These are phyloP conservation scores for Brachionus asplanchnoidis DNA, from an alignment of 1,140 invertebrate species.

Conservation along the genomic window DNA sequence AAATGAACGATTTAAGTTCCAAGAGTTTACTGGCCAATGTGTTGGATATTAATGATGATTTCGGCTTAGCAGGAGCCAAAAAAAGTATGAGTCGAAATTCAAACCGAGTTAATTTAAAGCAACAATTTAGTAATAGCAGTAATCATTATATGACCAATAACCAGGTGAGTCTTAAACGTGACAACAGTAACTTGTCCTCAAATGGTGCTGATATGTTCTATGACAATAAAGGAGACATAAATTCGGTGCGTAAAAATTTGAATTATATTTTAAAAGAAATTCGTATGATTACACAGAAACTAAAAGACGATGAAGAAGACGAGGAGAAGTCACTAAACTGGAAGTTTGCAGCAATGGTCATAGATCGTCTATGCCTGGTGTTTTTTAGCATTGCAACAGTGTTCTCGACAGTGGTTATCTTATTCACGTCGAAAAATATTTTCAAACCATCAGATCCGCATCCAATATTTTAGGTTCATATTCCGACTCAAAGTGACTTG, in stretches of 20 bases:
- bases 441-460: conserved; percentile 35
- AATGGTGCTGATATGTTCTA: conserved; percentile 19
- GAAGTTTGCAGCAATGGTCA: conserved; percentile 99
- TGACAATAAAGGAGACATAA: conserved; percentile 39
- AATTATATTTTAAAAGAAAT: conserved; percentile 90
- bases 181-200: conserved; percentile 26
- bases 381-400: conserved; percentile 95
- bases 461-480: conserved; percentile 59
- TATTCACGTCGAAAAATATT: conserved; percentile 71
- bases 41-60: conserved; percentile 27
- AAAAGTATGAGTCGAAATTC: not conserved
- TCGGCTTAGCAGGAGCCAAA: not conserved
- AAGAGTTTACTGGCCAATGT: conserved; percentile 40
- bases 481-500: not conserved
- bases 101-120: not conserved
- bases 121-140: conserved; percentile 1
- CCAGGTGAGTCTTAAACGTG: conserved; percentile 11
- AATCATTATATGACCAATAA: conserved; percentile 14
- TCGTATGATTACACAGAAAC: conserved; percentile 70
- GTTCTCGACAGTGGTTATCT: conserved; percentile 70
- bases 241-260: conserved; percentile 62
- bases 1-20: not conserved
- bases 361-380: conserved; percentile 96
- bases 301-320: conserved; percentile 57
- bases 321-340: conserved; percentile 68